Conservation (phyloP, 2,888 invertebrate genomes). For the Rhodophaea formosa region DNA sequence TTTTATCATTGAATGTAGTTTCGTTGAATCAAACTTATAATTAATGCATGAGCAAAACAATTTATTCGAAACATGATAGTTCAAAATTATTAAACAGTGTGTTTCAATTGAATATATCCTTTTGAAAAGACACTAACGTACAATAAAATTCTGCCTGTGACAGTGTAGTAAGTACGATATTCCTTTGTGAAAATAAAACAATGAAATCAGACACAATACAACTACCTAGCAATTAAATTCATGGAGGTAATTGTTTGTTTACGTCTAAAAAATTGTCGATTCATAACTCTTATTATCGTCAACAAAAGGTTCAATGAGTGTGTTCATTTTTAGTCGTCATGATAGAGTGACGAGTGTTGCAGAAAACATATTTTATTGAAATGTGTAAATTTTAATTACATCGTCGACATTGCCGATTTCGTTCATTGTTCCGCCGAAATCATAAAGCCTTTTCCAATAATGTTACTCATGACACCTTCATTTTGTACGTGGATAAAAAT, state of each 20-base stretch:
- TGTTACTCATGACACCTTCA: conserved; percentile 11
- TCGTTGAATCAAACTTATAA: no score
- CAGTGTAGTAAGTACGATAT: background rate
- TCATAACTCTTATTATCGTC: background rate
- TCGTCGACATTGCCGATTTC: conserved; percentile 1
- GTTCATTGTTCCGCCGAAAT: conserved; percentile 5
- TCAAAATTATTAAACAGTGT: background rate
- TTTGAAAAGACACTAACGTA: background rate
- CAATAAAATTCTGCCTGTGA: background rate
- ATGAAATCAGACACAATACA: conserved; percentile 3
- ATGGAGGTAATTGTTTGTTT: background rate
- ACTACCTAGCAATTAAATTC: conserved; percentile 2
- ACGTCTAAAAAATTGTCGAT: background rate
- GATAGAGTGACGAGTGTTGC: background rate
- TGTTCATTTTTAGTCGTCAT: background rate
- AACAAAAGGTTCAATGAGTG: background rate
- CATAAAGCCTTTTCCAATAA: conserved; percentile 14
- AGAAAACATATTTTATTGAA: conserved; percentile 15
- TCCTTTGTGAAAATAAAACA: conserved; percentile 8
- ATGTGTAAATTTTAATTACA: conserved; percentile 19
- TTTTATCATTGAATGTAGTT: no score
- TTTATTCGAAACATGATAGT: background rate
- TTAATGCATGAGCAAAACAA: no score
- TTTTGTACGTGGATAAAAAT: conserved; percentile 12
- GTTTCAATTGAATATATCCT: background rate